Evolutionary conservation across 2,888 invertebrate species (phyloP).

Genomic region (Coecobrya sp.): DNA sequence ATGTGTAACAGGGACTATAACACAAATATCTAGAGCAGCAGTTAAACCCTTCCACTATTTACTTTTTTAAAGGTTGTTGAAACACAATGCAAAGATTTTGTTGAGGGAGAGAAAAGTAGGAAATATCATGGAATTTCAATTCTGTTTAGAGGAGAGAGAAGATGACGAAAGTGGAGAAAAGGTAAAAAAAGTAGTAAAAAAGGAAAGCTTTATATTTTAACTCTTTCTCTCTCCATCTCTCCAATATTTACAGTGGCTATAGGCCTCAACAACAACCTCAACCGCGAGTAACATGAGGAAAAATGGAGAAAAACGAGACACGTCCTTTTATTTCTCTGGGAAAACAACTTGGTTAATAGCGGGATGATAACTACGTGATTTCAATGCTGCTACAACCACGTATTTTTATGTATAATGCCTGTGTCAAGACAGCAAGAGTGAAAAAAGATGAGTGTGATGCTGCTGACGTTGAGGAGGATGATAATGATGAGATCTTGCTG

Average conservation of each 20-base stretch:
- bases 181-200: slow-evolving; percentile 27
- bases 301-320: slow-evolving; percentile 15
- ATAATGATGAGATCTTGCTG: slow-evolving; percentile 16
- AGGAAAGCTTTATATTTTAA: slow-evolving; percentile 11
- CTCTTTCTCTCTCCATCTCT: not conserved
- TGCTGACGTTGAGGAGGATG: not conserved
- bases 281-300: not conserved
- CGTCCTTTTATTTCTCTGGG: slow-evolving; percentile 32
- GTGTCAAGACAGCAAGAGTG: slow-evolving; percentile 33
- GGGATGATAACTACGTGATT: slow-evolving; percentile 47
- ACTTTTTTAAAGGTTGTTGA: not conserved
- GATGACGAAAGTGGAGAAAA: slow-evolving; percentile 15
- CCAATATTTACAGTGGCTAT: slow-evolving; percentile 14
- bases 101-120: not conserved
- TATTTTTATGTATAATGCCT: not conserved
- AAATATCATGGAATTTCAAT: slow-evolving; percentile 71
- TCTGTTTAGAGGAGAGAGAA: slow-evolving; percentile 45
- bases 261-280: not conserved
- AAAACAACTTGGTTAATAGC: slow-evolving; percentile 52
- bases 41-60: slow-evolving; percentile 48
- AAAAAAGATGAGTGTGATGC: slow-evolving; percentile 1
- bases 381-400: slow-evolving; percentile 13
- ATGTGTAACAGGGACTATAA: not conserved
- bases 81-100: not conserved
- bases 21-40: slow-evolving; percentile 3